Conservation (phyloP, 2,797 vertebrate species). For the Loris lydekkerianus region DNA sequence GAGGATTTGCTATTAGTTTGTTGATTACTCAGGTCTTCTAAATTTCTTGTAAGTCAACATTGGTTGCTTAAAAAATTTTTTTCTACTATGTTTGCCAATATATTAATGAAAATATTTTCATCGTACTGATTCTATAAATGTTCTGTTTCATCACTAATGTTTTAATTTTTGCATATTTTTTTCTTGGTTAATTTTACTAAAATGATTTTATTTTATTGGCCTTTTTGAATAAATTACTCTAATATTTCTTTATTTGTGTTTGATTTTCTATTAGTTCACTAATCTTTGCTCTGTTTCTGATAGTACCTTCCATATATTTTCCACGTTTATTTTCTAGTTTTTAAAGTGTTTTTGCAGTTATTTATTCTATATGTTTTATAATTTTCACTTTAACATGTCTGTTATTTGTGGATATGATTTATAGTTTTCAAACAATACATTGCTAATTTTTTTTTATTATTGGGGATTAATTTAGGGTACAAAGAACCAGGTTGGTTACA, state of each 20-base stretch:
- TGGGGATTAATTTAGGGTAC: no score
- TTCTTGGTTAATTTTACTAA: not conserved
- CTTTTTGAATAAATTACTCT: not conserved
- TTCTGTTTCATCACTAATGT: not conserved
- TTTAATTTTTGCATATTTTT: not conserved
- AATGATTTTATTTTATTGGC: not conserved
- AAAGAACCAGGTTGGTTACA: no score
- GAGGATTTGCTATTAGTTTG: not conserved
- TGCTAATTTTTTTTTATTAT: not conserved
- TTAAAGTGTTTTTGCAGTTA: not conserved
- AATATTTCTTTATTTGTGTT: constrained; percentile 1
- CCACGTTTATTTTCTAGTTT: not conserved
- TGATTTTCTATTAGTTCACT: not conserved
- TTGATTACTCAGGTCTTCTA: not conserved
- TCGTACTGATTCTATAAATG: not conserved
- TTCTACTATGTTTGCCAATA: not conserved
- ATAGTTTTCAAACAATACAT: not conserved
- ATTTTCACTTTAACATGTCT: not conserved
- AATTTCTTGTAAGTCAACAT: not conserved
- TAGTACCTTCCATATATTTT: not conserved
- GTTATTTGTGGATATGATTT: not conserved
- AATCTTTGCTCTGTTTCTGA: not conserved
- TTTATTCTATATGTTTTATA: not conserved
- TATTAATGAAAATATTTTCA: not conserved
- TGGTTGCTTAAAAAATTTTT: not conserved